These are phyloP conservation scores for Leucoraja erinaceus DNA, from an alignment of 2,113 vertebrate genomes.

Conservation along the genomic window DNA sequence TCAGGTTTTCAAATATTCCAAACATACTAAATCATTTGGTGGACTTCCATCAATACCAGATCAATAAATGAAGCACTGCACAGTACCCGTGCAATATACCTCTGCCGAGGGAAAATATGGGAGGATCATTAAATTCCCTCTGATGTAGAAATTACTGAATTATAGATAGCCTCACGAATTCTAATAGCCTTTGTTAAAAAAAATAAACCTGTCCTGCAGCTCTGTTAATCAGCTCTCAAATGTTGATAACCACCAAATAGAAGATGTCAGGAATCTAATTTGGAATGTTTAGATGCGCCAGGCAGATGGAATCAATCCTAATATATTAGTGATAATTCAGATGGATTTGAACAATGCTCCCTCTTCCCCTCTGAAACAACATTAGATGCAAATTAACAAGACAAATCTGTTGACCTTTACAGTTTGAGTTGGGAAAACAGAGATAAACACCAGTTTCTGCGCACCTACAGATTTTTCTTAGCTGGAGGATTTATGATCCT, in stretches of 20 bases:
- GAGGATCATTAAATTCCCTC: neutral
- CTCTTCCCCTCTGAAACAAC: neutral
- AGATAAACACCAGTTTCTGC: neutral
- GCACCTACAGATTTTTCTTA: neutral
- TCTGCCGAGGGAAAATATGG: neutral
- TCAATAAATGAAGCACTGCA: neutral
- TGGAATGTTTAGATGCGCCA: neutral
- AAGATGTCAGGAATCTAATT: neutral
- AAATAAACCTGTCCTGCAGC: neutral
- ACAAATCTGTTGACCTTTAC: neutral
- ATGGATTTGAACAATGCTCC: neutral
- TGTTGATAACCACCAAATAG: neutral
- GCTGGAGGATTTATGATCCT: constrained; percentile 4
- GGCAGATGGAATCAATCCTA: neutral
- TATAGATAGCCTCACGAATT: too few relatives aligned
- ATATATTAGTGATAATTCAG: neutral
- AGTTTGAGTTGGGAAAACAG: neutral
- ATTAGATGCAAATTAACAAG: neutral
- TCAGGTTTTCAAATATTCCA: neutral
- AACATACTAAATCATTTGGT: neutral
- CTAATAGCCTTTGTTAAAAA: neutral
- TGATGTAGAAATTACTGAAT: neutral
- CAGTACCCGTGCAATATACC: too few relatives aligned
- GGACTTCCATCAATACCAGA: neutral
- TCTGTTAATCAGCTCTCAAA: neutral